phyloP scores from a whole-genome alignment of 2,797 vertebrate species.

The Bucorvus abyssinicus region DNA sequence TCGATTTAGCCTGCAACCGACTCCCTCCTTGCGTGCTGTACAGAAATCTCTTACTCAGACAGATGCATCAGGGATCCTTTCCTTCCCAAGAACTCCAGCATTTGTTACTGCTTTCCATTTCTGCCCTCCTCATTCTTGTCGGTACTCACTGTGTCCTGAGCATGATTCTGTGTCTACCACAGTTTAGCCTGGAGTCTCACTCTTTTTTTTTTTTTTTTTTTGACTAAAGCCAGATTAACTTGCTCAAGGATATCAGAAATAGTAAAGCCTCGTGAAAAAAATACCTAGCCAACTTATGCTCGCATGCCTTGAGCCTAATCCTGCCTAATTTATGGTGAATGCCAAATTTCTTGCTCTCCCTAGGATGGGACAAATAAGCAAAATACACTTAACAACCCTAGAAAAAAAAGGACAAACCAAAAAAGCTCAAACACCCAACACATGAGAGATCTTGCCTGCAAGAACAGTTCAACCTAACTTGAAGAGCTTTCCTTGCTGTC shows the following conservation, averaged over 20 bases:
- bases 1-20: background rate
- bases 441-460: background rate
- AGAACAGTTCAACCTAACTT: background rate
- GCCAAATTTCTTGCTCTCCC: background rate
- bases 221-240: background rate
- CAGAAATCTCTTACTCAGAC: background rate
- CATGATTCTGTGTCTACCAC: background rate
- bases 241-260: background rate
- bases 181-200: background rate
- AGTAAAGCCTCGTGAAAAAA: background rate
- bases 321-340: background rate
- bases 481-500: background rate
- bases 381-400: background rate
- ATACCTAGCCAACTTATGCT: background rate
- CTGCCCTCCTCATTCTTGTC: background rate
- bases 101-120: background rate
- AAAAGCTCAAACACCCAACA: background rate
- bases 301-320: background rate
- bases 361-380: background rate
- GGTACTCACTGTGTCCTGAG: background rate
- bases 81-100: background rate
- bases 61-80: background rate
- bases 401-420: background rate
- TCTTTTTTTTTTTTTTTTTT: background rate
- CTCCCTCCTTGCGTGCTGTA: accelerated